A percentile compares a stretch with the other conserved stretches of the same genome.
These are phyloP conservation scores for Nasua narica DNA, from an alignment of 2,797 vertebrate genomes.

Conservation along the genomic window DNA sequence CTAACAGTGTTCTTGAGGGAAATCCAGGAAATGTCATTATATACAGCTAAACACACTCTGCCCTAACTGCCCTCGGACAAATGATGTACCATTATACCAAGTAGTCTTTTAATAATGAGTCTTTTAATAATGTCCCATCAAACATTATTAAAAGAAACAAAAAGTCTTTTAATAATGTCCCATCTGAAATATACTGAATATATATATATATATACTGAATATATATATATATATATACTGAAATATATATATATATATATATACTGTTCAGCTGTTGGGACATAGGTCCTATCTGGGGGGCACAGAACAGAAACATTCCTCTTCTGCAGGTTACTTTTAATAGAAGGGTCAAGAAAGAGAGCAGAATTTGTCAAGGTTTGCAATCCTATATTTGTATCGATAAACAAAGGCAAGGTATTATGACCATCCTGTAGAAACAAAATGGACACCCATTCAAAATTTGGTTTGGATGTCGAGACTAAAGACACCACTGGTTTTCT, in stretches of 20 bases:
- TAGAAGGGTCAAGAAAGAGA: not conserved
- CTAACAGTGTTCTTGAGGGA: not conserved
- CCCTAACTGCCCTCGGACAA: not conserved
- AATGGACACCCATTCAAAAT: not conserved
- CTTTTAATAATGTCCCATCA: too few species aligned
- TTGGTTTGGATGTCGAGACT: not conserved
- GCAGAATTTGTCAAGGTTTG: not conserved
- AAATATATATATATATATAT: not conserved
- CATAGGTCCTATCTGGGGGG: not conserved
- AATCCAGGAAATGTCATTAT: not conserved
- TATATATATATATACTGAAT: not conserved
- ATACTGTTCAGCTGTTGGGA: not conserved
- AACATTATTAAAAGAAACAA: too few species aligned
- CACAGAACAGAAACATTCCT: not conserved
- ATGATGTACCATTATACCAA: not conserved
- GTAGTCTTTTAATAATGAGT: not conserved
- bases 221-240: not conserved
- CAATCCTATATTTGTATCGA: not conserved
- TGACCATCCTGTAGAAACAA: not conserved
- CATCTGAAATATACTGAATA: too few species aligned
- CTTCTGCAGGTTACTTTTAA: not conserved
- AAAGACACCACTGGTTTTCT: not conserved
- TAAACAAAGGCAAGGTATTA: not conserved
- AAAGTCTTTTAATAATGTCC: too few species aligned
- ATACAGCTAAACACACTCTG: not conserved